Conservation (phyloP, 2,113 vertebrate genomes). For the Thinocorus orbignyianus region DNA sequence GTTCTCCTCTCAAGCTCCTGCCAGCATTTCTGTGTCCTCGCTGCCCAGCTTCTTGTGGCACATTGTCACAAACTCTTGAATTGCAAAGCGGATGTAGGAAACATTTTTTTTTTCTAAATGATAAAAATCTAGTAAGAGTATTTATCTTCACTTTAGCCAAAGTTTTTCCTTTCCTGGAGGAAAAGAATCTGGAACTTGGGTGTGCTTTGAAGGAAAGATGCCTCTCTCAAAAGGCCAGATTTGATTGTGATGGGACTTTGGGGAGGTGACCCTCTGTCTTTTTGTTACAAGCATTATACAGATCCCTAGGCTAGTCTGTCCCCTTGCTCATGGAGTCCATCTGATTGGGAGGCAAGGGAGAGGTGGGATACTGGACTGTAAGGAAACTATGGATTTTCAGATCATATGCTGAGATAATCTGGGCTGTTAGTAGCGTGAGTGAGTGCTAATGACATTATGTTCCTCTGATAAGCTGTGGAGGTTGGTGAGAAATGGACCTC, state of each 20-base stretch:
- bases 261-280: not conserved
- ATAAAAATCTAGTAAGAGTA: not conserved
- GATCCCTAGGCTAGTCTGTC: not conserved
- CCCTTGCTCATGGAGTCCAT: not conserved
- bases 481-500: not conserved
- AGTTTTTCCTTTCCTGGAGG: not conserved
- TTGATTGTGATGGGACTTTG: not conserved
- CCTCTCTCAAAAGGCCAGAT: not conserved
- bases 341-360: not conserved
- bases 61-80: not conserved
- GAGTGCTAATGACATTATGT: not conserved
- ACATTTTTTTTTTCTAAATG: not conserved
- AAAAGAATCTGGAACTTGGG: not conserved
- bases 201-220: not conserved
- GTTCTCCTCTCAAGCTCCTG: not conserved
- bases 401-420: not conserved
- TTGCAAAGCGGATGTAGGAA: not conserved
- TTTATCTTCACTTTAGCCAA: not conserved
- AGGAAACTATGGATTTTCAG: not conserved
- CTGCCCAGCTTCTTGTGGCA: not conserved
- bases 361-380: not conserved
- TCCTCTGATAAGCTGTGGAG: not conserved
- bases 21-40: accelerated
- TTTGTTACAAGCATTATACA: not conserved
- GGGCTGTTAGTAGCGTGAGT: not conserved